phyloP scores from a whole-genome alignment of 2,113 vertebrate species.

The Acrocephalus kingi region DNA sequence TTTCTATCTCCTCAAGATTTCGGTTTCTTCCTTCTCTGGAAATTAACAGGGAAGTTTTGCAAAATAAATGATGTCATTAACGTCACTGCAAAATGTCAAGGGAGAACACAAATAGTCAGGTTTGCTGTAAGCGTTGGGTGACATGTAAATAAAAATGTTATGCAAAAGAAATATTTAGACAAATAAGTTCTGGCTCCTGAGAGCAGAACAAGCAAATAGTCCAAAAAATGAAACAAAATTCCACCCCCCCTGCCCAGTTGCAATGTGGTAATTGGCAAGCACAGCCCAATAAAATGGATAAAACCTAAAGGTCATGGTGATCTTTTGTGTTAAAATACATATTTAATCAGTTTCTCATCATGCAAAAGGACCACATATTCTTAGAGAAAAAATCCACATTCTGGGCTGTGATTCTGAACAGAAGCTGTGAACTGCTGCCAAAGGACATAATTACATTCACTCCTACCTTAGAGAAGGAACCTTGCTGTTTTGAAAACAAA shows the following conservation, averaged over 20 bases:
- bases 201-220: neutral
- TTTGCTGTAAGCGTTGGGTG: neutral
- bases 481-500: constrained; percentile 7
- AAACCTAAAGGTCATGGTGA: neutral
- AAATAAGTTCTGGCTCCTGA: neutral
- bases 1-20: neutral
- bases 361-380: neutral
- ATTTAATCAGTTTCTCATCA: neutral
- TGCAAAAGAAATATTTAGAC: neutral
- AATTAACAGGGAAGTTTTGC: neutral
- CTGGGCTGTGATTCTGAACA: neutral
- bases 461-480: neutral
- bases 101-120: neutral
- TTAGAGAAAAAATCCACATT: neutral
- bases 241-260: accelerated
- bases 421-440: constrained; percentile 5
- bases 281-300: neutral
- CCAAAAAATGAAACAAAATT: neutral
- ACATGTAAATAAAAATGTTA: neutral
- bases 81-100: neutral
- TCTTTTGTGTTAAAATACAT: neutral
- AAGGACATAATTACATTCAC: neutral
- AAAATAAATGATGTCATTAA: neutral
- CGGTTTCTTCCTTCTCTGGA: neutral
- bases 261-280: neutral